phyloP scores from a whole-genome alignment of 2,797 vertebrate species.

The Halcyon chelicuti region DNA sequence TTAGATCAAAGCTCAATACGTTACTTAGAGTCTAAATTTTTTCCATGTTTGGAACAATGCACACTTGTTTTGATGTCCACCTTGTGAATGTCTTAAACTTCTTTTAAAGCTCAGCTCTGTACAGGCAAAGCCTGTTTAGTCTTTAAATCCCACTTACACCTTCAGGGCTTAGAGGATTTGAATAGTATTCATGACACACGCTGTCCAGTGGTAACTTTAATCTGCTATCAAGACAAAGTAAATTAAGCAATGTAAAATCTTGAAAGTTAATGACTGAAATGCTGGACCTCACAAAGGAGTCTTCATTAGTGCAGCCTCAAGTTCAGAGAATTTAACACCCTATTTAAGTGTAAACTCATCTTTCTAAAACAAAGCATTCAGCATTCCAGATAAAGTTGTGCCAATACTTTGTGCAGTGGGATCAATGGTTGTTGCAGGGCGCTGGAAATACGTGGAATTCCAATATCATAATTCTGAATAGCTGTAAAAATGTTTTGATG shows the following conservation, averaged over 20 bases:
- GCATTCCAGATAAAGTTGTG: neutral
- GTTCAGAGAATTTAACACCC: neutral
- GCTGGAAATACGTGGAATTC: neutral
- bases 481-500: neutral
- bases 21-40: neutral
- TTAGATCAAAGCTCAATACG: neutral
- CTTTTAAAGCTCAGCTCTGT: neutral
- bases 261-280: neutral
- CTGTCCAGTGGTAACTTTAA: neutral
- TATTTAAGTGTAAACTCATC: neutral
- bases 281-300: rapidly evolving
- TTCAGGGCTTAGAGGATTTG: neutral
- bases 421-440: neutral
- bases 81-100: neutral
- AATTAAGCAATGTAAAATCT: neutral
- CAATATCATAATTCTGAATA: neutral
- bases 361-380: neutral
- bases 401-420: neutral
- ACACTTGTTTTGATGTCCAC: neutral
- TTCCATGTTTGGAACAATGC: neutral
- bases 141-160: neutral
- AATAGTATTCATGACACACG: neutral
- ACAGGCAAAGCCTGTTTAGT: neutral
- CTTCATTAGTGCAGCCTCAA: neutral
- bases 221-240: neutral